Conservation (phyloP, 2,113 vertebrate genomes). For the Candoia aspera region DNA sequence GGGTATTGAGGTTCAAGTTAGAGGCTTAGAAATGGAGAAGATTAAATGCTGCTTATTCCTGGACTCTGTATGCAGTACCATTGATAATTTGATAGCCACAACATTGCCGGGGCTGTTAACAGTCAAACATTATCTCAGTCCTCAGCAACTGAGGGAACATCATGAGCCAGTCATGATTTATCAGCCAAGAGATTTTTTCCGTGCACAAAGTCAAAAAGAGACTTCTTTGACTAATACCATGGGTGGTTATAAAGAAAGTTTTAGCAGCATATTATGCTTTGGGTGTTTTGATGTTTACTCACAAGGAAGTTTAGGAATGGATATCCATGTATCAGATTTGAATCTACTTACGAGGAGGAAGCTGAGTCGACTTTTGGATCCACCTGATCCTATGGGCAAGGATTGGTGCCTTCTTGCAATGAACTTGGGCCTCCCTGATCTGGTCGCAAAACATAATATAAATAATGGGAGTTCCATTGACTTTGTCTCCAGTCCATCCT, state of each 20-base stretch:
- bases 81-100: conserved; percentile 89
- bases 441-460: conserved; percentile 91
- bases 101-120: conserved; percentile 91
- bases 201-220: conserved; percentile 89
- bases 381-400: conserved; percentile 94
- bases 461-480: conserved; percentile 75
- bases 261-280: conserved; percentile 92
- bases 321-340: conserved; percentile 89
- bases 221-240: conserved; percentile 92
- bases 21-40: conserved; percentile 86
- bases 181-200: conserved; percentile 96
- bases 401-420: conserved; percentile 99
- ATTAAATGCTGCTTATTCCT: conserved; percentile 90
- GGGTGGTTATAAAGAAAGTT: conserved; percentile 95
- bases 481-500: conserved; percentile 85
- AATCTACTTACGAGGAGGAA: conserved; percentile 87
- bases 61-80: conserved; percentile 91
- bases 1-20: conserved; percentile 92
- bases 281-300: conserved; percentile 91
- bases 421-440: conserved; percentile 93
- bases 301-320: conserved; percentile 86
- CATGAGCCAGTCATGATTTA: conserved; percentile 96
- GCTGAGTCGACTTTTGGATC: conserved; percentile 92
- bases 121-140: conserved; percentile 93
- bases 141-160: conserved; percentile 93